Evolutionary conservation across 1,140 invertebrate genomes (phyloP).

Genomic region (Forficula auricularia): DNA sequence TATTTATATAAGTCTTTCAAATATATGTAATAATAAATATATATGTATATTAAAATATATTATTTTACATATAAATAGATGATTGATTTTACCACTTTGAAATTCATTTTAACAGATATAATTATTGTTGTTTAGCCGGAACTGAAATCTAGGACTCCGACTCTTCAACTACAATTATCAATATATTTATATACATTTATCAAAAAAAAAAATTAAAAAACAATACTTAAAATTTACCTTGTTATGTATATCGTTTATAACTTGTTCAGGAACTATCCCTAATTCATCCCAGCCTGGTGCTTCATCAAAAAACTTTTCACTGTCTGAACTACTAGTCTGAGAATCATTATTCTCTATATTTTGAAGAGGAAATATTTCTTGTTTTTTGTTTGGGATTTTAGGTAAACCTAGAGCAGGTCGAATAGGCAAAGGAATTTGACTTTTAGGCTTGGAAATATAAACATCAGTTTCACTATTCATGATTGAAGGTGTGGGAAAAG

Average conservation of each 20-base stretch:
- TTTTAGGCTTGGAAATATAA: background rate
- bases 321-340: slow-evolving; percentile 18
- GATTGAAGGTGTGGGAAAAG: too few relatives aligned
- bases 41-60: too few relatives aligned
- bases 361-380: too few relatives aligned
- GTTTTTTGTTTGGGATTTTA: too few relatives aligned
- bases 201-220: slow-evolving; percentile 10
- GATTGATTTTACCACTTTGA: too few relatives aligned
- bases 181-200: slow-evolving; percentile 23
- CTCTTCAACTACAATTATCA: slow-evolving; percentile 4
- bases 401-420: slow-evolving; percentile 2
- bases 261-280: slow-evolving; percentile 29
- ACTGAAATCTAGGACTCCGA: background rate
- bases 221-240: slow-evolving; percentile 25
- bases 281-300: slow-evolving; percentile 32
- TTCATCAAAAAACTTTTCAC: slow-evolving; percentile 13
- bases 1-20: too few relatives aligned
- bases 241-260: slow-evolving; percentile 31
- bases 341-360: background rate
- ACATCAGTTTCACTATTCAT: too few relatives aligned
- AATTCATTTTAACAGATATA: too few relatives aligned
- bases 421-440: slow-evolving; percentile 8
- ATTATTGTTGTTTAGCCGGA: too few relatives aligned
- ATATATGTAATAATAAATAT: too few relatives aligned
- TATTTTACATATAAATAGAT: too few relatives aligned